Percentiles rank a stretch among this genome's conserved stretches.
Evolutionary conservation across 1,140 invertebrate genomes (phyloP).

Genomic region (Tetramorium simillimum): DNA sequence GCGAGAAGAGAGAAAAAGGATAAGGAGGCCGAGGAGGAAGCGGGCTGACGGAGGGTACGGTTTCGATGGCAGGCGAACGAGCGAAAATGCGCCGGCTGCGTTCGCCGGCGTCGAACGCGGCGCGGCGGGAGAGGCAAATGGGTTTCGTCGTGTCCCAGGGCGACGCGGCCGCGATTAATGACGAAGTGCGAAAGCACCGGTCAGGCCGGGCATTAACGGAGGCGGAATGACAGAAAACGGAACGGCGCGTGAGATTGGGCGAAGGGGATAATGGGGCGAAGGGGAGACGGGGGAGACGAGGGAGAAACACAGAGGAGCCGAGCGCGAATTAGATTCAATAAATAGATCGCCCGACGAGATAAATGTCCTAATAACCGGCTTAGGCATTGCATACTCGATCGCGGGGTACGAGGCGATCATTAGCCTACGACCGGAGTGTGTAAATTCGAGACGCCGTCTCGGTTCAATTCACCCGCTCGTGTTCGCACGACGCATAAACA

Average conservation of each 20-base stretch:
- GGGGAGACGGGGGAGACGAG: neutral
- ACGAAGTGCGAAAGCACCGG: slow-evolving; percentile 28
- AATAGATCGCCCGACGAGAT: slow-evolving; percentile 54
- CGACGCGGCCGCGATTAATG: slow-evolving; percentile 56
- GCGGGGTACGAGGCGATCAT: slow-evolving; percentile 40
- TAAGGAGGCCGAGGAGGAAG: neutral
- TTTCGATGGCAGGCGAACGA: slow-evolving; percentile 43
- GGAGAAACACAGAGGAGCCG: neutral
- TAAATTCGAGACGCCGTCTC: slow-evolving; percentile 36
- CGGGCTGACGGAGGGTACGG: neutral
- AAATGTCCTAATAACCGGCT: slow-evolving; percentile 59
- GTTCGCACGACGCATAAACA: slow-evolving; percentile 42
- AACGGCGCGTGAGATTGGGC: slow-evolving; percentile 28
- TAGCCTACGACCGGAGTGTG: slow-evolving; percentile 31
- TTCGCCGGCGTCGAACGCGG: slow-evolving; percentile 8
- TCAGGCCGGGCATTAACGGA: slow-evolving; percentile 22
- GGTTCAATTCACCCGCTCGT: slow-evolving; percentile 19
- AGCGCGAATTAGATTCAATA: slow-evolving; percentile 51
- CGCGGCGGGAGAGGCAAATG: slow-evolving; percentile 36
- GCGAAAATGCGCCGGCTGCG: slow-evolving; percentile 21
- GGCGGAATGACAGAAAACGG: slow-evolving; percentile 39
- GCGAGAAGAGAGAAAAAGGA: neutral
- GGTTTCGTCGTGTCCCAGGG: slow-evolving; percentile 59
- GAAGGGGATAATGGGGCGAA: slow-evolving; percentile 29
- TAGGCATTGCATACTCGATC: neutral